Evolutionary conservation across 2,113 vertebrate genomes (phyloP).

Genomic region (Saccopteryx bilineata): DNA sequence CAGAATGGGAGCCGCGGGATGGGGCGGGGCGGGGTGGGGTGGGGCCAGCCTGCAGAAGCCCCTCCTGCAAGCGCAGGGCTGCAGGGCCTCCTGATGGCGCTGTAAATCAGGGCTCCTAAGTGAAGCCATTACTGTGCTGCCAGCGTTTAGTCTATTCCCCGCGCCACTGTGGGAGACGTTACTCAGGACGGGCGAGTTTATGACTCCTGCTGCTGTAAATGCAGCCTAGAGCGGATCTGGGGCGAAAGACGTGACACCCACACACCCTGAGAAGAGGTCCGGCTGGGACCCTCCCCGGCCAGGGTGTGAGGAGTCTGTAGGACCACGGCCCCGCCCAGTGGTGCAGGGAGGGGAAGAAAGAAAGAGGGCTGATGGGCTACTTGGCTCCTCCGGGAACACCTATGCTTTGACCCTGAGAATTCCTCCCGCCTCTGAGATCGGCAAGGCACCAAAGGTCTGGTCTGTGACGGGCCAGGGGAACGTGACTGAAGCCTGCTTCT

Average conservation of each 20-base stretch:
- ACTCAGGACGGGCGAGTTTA: constrained; percentile 82
- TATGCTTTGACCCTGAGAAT: not conserved
- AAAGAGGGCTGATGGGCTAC: not conserved
- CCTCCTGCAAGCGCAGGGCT: constrained; percentile 42
- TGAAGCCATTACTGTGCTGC: constrained; percentile 70
- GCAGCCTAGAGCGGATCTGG: constrained; percentile 41
- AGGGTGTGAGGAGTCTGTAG: accelerated
- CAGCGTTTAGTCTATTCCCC: constrained; percentile 63
- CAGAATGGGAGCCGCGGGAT: not conserved
- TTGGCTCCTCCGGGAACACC: not conserved
- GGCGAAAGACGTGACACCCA: not conserved
- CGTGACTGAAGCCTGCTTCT: not conserved
- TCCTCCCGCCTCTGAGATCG: not conserved
- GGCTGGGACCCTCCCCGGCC: not conserved
- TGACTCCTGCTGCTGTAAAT: constrained; percentile 77
- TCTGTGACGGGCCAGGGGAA: not conserved
- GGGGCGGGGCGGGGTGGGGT: not conserved
- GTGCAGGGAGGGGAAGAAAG: not conserved
- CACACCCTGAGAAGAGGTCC: not conserved
- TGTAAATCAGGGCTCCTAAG: constrained; percentile 82
- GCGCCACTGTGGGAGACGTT: constrained; percentile 69
- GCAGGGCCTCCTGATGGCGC: constrained; percentile 59
- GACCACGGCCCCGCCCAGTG: not conserved
- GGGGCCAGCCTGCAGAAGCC: not conserved
- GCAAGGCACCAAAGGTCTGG: not conserved